phyloP scores from a whole-genome alignment of 2,888 invertebrate species.

The Polydrusus tereticollis region DNA sequence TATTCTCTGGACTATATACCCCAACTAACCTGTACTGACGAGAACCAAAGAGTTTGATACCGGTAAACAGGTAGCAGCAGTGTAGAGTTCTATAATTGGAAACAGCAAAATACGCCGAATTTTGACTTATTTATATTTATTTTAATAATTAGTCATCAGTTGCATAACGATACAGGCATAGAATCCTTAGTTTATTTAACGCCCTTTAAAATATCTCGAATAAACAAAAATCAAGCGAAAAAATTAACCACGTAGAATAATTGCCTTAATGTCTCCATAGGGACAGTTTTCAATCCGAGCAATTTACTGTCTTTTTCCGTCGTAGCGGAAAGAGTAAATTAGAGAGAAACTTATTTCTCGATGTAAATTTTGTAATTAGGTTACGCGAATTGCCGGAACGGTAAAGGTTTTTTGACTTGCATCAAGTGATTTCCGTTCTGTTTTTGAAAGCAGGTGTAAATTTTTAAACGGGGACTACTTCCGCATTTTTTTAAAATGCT shows the following conservation, averaged over 20 bases:
- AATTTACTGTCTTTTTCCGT: constrained; percentile 30
- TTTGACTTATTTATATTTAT: too few relatives aligned
- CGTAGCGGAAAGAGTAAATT: constrained; percentile 31
- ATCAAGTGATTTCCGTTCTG: constrained; percentile 26
- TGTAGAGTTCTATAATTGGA: too few relatives aligned
- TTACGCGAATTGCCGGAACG: constrained; percentile 29
- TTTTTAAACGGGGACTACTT: constrained; percentile 18
- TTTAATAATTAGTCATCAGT: too few relatives aligned
- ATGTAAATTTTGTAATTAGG: constrained; percentile 39
- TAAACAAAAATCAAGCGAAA: background rate
- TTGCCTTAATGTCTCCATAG: constrained; percentile 22
- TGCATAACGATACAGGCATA: too few relatives aligned
- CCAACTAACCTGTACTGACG: too few relatives aligned
- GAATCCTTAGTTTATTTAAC: too few relatives aligned
- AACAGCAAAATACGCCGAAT: too few relatives aligned
- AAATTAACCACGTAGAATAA: constrained; percentile 29
- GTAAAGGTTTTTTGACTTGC: constrained; percentile 9
- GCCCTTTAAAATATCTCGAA: background rate
- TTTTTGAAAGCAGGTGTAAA: constrained; percentile 14
- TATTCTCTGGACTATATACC: too few relatives aligned
- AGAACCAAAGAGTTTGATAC: too few relatives aligned
- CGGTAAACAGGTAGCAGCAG: too few relatives aligned
- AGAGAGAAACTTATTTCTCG: constrained; percentile 32
- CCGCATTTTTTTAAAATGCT: background rate
- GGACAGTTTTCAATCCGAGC: constrained; percentile 32